phyloP scores from a whole-genome alignment of 1,140 invertebrate species.

The Pristionchus pacificus region DNA sequence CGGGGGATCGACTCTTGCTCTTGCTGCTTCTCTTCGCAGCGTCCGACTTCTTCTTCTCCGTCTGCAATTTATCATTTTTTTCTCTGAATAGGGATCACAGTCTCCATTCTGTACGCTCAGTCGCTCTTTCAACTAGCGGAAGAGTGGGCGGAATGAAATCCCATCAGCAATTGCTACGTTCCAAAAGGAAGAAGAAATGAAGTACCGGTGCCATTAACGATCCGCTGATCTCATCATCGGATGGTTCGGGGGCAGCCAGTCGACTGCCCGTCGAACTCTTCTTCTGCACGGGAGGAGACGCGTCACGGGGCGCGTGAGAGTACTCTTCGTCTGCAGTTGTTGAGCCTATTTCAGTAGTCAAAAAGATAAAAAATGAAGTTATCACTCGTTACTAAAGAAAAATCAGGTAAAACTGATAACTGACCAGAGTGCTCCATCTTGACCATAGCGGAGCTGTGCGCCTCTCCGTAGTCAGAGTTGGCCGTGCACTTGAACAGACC shows the following conservation, averaged over 20 bases:
- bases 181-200: not conserved
- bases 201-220: not conserved
- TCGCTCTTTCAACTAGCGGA: constrained; percentile 13
- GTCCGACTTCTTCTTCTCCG: constrained; percentile 19
- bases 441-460: constrained; percentile 49
- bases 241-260: not conserved
- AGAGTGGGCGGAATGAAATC: not conserved
- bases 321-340: not conserved
- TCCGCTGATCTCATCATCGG: not conserved
- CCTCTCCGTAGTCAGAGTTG: constrained; percentile 48
- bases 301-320: not conserved
- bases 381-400: no score
- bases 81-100: constrained; percentile 9
- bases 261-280: no score
- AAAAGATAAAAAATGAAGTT: not conserved
- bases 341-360: not conserved
- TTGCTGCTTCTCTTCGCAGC: constrained; percentile 19
- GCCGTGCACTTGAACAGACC: constrained; percentile 53
- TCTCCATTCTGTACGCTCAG: constrained; percentile 13
- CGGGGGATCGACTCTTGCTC: constrained; percentile 22
- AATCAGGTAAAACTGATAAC: no score
- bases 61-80: constrained; percentile 14
- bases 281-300: no score
- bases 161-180: not conserved
- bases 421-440: constrained; percentile 42